These are phyloP conservation scores for Laodelphax striatellus DNA, from an alignment of 1,140 invertebrate genomes.

Conservation along the genomic window DNA sequence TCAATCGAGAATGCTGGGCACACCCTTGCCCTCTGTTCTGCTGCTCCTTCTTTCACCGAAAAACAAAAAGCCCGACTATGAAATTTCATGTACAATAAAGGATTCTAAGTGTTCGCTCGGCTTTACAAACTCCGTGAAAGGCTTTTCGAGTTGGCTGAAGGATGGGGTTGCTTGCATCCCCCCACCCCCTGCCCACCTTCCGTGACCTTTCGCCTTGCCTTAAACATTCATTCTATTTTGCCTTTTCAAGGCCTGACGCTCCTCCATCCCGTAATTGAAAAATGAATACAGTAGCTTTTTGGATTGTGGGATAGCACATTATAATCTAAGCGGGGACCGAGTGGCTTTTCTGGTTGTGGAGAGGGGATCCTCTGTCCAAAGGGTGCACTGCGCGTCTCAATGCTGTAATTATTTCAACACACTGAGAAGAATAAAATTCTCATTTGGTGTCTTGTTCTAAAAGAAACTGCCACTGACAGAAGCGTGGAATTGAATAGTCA, in stretches of 20 bases:
- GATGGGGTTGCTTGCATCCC: too few relatives aligned
- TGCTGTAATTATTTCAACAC: not conserved
- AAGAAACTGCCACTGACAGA: not conserved
- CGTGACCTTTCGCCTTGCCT: not conserved
- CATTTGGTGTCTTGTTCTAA: not conserved
- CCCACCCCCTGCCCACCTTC: not conserved
- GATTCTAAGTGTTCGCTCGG: not conserved
- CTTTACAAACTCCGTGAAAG: not conserved
- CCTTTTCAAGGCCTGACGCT: slow-evolving; percentile 1
- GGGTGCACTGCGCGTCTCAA: not conserved
- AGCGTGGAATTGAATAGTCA: too few relatives aligned
- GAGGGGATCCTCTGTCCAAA: not conserved
- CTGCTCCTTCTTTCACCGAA: too few relatives aligned
- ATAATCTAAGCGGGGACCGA: too few relatives aligned
- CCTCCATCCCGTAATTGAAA: not conserved
- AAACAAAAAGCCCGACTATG: not conserved
- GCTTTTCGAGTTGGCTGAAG: too few relatives aligned
- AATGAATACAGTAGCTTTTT: slow-evolving; percentile 2
- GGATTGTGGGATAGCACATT: not conserved
- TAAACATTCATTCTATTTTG: not conserved
- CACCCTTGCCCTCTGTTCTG: too few relatives aligned
- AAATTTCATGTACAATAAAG: slow-evolving; percentile 3
- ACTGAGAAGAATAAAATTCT: not conserved
- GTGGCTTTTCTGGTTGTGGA: not conserved
- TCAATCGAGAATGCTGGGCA: too few relatives aligned